A percentile compares a stretch with the other conserved stretches of the same genome.
Conservation (phyloP, 2,888 invertebrate genomes). For the Pyrrhia umbra region DNA sequence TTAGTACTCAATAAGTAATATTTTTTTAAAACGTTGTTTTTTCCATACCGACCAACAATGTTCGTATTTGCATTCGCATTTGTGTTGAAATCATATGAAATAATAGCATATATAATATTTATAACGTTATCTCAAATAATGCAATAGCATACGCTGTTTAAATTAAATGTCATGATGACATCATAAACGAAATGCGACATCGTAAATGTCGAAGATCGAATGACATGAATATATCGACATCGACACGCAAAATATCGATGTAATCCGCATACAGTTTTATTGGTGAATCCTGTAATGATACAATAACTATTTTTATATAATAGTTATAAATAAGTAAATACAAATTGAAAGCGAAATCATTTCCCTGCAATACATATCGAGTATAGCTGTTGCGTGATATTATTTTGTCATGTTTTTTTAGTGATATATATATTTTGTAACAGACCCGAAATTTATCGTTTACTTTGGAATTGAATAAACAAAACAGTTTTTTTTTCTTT, state of each 20-base stretch:
- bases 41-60: too few relatives aligned
- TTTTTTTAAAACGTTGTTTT: too few relatives aligned
- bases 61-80: too few relatives aligned
- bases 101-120: too few relatives aligned
- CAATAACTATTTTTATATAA: background rate
- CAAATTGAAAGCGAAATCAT: background rate
- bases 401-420: too few relatives aligned
- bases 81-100: too few relatives aligned
- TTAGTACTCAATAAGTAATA: too few relatives aligned
- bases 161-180: background rate
- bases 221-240: background rate
- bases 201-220: background rate
- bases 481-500: too few relatives aligned
- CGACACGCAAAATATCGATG: background rate
- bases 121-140: background rate
- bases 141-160: background rate
- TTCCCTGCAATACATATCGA: background rate
- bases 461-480: too few relatives aligned
- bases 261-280: conserved; percentile 1
- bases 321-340: background rate
- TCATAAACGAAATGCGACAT: background rate
- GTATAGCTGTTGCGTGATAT: too few relatives aligned
- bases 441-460: too few relatives aligned
- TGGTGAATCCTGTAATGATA: background rate
- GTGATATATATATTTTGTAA: too few relatives aligned